A percentile compares a stretch with the other conserved stretches of the same genome.
Evolutionary conservation across 2,888 invertebrate genomes (phyloP).

Genomic region (Caenorhabditis sp.): DNA sequence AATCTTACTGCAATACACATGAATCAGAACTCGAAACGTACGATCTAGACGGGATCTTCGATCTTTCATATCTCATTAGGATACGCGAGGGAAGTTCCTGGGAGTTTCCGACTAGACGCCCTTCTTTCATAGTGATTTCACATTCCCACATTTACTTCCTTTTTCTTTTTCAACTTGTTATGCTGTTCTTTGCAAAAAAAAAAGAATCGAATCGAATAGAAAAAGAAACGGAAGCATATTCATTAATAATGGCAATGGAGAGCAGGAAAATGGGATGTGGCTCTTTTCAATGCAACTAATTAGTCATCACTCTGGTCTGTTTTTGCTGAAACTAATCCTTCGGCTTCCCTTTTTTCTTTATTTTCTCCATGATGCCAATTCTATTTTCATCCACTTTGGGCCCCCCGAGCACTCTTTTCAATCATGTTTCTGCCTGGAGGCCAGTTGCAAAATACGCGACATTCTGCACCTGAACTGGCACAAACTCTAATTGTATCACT

Average conservation of each 20-base stretch:
- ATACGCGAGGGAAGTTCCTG: too few relatives aligned
- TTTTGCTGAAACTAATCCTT: constrained; percentile 46
- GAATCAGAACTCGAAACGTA: background rate
- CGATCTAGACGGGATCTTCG: too few relatives aligned
- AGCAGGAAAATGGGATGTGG: background rate
- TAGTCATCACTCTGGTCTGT: constrained; percentile 32
- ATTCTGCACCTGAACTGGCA: constrained; percentile 27
- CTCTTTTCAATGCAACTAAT: constrained; percentile 52
- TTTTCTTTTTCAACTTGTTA: background rate
- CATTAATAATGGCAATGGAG: constrained; percentile 46
- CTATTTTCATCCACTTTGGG: background rate
- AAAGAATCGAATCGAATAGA: constrained; percentile 4
- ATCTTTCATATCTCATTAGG: too few relatives aligned
- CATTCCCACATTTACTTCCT: constrained; percentile 9
- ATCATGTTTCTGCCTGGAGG: constrained; percentile 2
- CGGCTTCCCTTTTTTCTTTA: background rate
- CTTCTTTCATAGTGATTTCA: background rate
- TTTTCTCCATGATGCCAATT: background rate
- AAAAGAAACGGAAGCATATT: constrained; percentile 39
- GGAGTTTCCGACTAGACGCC: too few relatives aligned
- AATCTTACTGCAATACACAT: too few relatives aligned
- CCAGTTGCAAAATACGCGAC: constrained; percentile 34
- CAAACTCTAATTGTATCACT: constrained; percentile 22
- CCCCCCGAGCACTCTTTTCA: background rate
- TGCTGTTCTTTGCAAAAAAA: background rate